Conservation (phyloP, 1,140 invertebrate genomes). For the Sweltsa coloradensis region DNA sequence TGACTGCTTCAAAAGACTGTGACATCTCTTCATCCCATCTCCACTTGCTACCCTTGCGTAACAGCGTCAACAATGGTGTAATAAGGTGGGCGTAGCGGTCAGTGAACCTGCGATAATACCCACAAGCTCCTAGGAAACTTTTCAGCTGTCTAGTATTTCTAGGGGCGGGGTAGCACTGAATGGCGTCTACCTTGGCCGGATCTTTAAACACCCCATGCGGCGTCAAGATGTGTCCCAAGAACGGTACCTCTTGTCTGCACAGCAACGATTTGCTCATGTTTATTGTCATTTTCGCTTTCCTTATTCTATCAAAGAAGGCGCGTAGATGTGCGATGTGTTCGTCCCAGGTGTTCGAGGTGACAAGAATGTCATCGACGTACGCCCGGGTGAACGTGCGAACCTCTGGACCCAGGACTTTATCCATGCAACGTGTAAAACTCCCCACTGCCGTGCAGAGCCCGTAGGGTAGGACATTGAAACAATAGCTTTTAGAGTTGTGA, state of each 20-base stretch:
- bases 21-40: constrained; percentile 13
- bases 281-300: constrained; percentile 18
- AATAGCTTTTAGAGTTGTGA: constrained; percentile 22
- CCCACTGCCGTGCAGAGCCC: constrained; percentile 18
- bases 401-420: neutral
- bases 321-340: constrained; percentile 18
- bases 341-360: constrained; percentile 15
- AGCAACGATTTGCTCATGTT: constrained; percentile 21
- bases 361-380: constrained; percentile 16
- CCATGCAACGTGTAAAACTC: constrained; percentile 9
- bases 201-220: constrained; percentile 19
- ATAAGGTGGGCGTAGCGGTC: constrained; percentile 16
- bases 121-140: constrained; percentile 30
- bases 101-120: constrained; percentile 30
- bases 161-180: constrained; percentile 21
- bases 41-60: constrained; percentile 18
- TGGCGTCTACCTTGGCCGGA: constrained; percentile 20
- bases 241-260: constrained; percentile 24
- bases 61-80: constrained; percentile 20
- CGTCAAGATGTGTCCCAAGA: constrained; percentile 27
- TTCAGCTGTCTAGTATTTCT: constrained; percentile 24
- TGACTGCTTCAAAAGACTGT: constrained; percentile 16
- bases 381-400: neutral
- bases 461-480: constrained; percentile 23
- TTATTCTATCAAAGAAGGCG: constrained; percentile 13